Conservation (phyloP, 2,888 invertebrate genomes). For the Hybos culiciformis region DNA sequence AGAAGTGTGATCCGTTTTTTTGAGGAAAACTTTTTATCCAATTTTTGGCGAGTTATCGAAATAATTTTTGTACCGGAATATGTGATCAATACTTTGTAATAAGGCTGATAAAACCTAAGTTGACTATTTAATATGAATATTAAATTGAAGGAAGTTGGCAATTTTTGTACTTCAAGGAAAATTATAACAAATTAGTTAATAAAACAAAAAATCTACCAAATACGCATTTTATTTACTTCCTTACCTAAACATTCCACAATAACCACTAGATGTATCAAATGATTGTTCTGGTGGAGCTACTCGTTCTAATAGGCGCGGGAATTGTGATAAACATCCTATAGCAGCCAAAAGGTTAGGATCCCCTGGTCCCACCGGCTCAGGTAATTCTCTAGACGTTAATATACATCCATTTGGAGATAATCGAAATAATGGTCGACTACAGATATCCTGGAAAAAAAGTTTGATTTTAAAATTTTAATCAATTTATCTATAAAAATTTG, state of each 20-base stretch:
- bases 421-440: constrained; percentile 46
- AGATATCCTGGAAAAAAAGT: constrained; percentile 54
- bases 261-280: constrained; percentile 42
- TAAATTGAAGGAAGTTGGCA: too few species aligned
- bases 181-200: too few species aligned
- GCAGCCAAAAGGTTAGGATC: constrained; percentile 50
- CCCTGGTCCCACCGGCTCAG: constrained; percentile 24
- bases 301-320: constrained; percentile 52
- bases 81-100: too few species aligned
- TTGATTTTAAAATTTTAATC: too few species aligned
- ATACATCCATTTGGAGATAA: constrained; percentile 14
- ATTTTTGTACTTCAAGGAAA: too few species aligned
- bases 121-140: too few species aligned
- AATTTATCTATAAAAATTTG: too few species aligned
- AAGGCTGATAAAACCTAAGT: too few species aligned
- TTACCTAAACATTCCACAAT: constrained; percentile 55
- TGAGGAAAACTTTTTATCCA: too few species aligned
- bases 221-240: neutral
- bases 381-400: constrained; percentile 17
- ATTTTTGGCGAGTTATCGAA: too few species aligned
- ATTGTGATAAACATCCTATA: constrained; percentile 49
- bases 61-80: too few species aligned
- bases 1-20: too few species aligned
- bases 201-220: neutral
- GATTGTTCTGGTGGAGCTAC: constrained; percentile 51